phyloP scores from a whole-genome alignment of 2,113 vertebrate species.

The Spermophilus dauricus region DNA sequence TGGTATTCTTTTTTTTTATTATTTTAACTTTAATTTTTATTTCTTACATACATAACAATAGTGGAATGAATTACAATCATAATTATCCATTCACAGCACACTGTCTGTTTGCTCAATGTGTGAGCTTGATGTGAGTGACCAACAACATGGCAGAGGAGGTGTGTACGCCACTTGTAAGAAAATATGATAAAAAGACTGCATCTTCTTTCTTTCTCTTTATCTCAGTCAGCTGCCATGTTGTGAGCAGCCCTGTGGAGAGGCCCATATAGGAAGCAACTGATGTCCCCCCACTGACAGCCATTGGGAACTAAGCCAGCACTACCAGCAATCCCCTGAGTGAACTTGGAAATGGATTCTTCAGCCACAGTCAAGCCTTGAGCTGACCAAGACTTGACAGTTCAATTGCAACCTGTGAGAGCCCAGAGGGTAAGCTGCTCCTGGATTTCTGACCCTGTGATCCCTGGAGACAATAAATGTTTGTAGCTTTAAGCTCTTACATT shows the following conservation, averaged over 20 bases:
- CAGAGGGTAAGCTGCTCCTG: background rate
- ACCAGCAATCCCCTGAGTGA: fast-evolving
- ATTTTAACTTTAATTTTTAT: no score
- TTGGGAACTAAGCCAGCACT: background rate
- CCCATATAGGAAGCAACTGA: background rate
- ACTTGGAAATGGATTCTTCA: background rate
- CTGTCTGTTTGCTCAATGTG: background rate
- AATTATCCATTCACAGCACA: no score
- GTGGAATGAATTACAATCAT: no score
- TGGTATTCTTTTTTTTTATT: background rate
- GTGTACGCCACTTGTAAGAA: background rate
- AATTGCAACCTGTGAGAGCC: background rate
- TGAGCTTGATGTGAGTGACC: background rate
- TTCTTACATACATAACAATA: no score
- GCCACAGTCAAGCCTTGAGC: background rate
- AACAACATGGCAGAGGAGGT: fast-evolving
- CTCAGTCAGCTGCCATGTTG: background rate
- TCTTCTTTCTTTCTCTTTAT: background rate
- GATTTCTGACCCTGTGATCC: background rate
- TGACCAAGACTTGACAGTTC: background rate
- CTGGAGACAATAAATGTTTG: background rate
- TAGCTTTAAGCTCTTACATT: background rate
- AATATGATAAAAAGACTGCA: background rate
- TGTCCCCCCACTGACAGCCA: background rate
- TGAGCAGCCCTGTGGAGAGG: no score